Conservation (phyloP, 2,888 invertebrate species). For the Macrophya annulata region DNA sequence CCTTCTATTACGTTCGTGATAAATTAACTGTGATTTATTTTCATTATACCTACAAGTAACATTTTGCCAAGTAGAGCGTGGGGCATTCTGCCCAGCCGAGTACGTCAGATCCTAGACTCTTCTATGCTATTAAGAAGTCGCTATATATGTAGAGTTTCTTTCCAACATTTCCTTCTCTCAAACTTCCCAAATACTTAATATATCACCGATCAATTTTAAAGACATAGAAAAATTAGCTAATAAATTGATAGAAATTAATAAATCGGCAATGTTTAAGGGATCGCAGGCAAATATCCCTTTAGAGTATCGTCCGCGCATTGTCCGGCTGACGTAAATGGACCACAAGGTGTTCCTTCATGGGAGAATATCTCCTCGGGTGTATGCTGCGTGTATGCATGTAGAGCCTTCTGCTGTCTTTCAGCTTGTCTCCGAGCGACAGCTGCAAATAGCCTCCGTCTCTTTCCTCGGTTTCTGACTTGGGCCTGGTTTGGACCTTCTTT, state of each 20-base stretch:
- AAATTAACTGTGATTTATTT: slow-evolving; percentile 51
- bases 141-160: background rate
- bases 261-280: background rate
- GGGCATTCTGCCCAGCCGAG: slow-evolving; percentile 32
- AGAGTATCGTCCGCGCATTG: background rate
- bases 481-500: slow-evolving; percentile 45
- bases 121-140: background rate
- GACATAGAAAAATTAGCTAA: background rate
- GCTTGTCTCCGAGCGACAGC: slow-evolving; percentile 55
- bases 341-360: slow-evolving; percentile 49
- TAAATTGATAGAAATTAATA: background rate
- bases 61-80: slow-evolving; percentile 50
- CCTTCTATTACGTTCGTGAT: background rate
- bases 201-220: background rate
- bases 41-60: slow-evolving; percentile 22
- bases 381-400: slow-evolving; percentile 20
- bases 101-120: slow-evolving; percentile 6
- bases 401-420: slow-evolving; percentile 56
- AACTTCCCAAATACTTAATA: background rate
- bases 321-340: slow-evolving; percentile 54
- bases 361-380: slow-evolving; percentile 43
- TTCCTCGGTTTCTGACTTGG: slow-evolving; percentile 38
- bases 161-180: background rate
- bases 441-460: slow-evolving; percentile 55
- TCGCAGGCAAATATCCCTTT: background rate